A percentile compares a stretch with the other conserved stretches of the same genome.
These are phyloP conservation scores for Noturus placidus DNA, from an alignment of 2,113 vertebrate species.

Conservation along the genomic window DNA sequence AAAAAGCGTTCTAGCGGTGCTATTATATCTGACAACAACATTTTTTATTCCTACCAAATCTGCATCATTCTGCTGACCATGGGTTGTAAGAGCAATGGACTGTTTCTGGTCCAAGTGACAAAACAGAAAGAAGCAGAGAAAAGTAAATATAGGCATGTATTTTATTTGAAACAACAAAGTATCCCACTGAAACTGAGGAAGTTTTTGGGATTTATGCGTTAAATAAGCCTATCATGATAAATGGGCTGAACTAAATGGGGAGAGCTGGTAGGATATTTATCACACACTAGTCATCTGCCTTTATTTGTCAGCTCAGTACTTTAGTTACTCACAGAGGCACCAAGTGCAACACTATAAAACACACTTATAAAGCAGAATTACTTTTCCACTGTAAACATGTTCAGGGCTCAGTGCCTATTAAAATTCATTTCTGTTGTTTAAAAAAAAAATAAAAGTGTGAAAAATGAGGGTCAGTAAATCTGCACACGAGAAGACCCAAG, in stretches of 20 bases:
- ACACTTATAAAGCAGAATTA: slow-evolving; percentile 15
- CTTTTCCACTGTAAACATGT: slow-evolving; percentile 1
- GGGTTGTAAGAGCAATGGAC: neutral
- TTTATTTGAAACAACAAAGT: neutral
- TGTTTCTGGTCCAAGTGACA: neutral
- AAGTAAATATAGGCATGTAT: neutral
- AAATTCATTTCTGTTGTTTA: slow-evolving; percentile 15
- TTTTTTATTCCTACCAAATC: neutral
- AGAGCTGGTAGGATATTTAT: slow-evolving; percentile 41
- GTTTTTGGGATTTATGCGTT: slow-evolving; percentile 7
- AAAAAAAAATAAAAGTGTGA: slow-evolving; percentile 7
- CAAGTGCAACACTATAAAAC: neutral
- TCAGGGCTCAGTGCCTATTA: neutral
- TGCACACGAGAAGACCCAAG: neutral
- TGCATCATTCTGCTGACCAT: neutral
- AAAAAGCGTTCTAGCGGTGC: neutral
- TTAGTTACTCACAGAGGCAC: slow-evolving; percentile 30
- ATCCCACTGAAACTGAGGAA: neutral
- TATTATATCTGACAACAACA: neutral
- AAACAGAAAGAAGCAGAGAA: neutral
- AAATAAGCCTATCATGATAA: slow-evolving; percentile 27
- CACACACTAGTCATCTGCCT: slow-evolving; percentile 39
- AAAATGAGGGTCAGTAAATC: neutral
- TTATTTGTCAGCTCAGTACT: slow-evolving; percentile 27
- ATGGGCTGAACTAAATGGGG: slow-evolving; percentile 27